Base-by-base conservation (phyloP, 2,797 vertebrate genomes). In the Malacoctenus gilli region DNA sequence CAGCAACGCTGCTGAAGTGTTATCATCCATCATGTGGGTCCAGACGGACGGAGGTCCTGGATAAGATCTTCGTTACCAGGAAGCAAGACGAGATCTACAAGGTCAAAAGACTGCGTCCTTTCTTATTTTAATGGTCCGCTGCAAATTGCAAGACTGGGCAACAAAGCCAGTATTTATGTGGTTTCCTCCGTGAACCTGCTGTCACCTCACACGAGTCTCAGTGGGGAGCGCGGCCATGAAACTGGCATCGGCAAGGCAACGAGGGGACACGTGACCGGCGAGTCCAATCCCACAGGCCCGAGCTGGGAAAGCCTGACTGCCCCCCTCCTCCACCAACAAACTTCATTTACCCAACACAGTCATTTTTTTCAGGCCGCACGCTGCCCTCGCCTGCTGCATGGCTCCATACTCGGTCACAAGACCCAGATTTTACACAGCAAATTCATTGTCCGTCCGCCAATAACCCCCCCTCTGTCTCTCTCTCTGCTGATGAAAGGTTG, bases 351-450 rank as follows among this genome's bases (percentile, higher is more conserved):
- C 8, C 28, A 35, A 32, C 36, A 32, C 32, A 41, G 36, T 54
- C 46, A 14, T 52, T 46, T 21, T 55, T 68, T 18, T 48, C 38
- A 31, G 68, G 55, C 57, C 49, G 55, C 35, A 65, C 36, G 3
- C 66, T 61, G 71, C 60, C 56, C 72, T 55, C 46, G 43, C 32
- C 42, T 46, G 47, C 61, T 47, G 59, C 47, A 66, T 41, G 56
- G 57, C 54, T 37, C 11, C 68, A 71, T 59, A 71, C 64, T 75
- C 41, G 11, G 88, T 91, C 91, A 91, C 87, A 90, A 91, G 89
- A 90, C 88, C 85, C 84, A 84, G 77, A 88, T 88, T 85, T 77
- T 77, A 75, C 84, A 91, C 88, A 91, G 87, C 70, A 71, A 68
- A 71, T 72, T 87, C 87, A 89, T 90, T 89, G 87, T 90, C 72